Percentiles rank a stretch among this genome's conserved stretches.
These are phyloP conservation scores for Drosophila incognita DNA, from an alignment of 2,888 invertebrate species.

Conservation along the genomic window DNA sequence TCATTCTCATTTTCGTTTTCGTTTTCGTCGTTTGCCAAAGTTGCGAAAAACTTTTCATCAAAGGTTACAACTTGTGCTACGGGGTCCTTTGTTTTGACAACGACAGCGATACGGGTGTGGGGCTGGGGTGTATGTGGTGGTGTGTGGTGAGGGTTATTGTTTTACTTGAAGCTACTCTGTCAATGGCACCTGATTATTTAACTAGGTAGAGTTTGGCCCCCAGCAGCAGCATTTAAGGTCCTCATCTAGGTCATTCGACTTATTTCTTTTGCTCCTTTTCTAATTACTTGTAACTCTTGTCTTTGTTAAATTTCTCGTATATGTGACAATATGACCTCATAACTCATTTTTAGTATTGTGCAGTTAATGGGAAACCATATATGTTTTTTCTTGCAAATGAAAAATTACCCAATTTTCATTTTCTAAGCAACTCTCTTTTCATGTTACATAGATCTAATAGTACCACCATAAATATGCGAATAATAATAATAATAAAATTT, in stretches of 20 bases:
- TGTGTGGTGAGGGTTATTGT: background rate
- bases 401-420: background rate
- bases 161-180: constrained; percentile 24
- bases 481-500: background rate
- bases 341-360: background rate
- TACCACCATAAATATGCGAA: background rate
- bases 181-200: constrained; percentile 47
- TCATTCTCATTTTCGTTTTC: constrained; percentile 20
- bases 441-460: background rate
- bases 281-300: background rate
- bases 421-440: background rate
- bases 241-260: background rate
- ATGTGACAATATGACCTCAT: background rate
- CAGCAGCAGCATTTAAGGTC: constrained; percentile 11
- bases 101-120: background rate
- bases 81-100: constrained; percentile 33
- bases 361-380: background rate
- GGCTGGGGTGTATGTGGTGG: background rate
- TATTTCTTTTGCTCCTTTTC: background rate
- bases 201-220: constrained; percentile 13
- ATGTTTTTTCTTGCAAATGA: background rate
- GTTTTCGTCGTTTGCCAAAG: constrained; percentile 58
- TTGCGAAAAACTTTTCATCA: constrained; percentile 76
- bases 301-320: background rate
- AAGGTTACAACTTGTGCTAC: constrained; percentile 73